Conservation (phyloP, 2,113 vertebrate species). For the Sardina pilchardus region DNA sequence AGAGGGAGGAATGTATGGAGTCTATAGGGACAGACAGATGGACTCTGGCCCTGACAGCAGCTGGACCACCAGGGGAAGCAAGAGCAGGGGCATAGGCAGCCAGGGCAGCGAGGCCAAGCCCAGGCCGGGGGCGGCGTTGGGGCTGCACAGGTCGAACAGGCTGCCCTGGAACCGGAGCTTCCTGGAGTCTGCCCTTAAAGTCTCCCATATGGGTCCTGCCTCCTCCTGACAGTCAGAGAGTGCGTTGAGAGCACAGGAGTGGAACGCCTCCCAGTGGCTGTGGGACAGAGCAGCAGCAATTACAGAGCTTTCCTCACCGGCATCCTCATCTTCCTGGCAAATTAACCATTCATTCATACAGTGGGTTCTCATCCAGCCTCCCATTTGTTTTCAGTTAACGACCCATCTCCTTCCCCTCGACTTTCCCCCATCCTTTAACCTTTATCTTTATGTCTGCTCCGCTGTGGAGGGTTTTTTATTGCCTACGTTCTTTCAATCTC, state of each 20-base stretch:
- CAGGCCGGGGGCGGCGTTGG: constrained; percentile 52
- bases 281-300: constrained; percentile 49
- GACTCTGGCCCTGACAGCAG: constrained; percentile 34
- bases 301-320: constrained; percentile 1
- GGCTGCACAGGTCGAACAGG: constrained; percentile 74
- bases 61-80: constrained; percentile 48
- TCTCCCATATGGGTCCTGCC: constrained; percentile 74
- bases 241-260: constrained; percentile 64
- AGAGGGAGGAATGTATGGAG: background rate
- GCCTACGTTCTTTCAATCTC: background rate
- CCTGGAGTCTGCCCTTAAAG: constrained; percentile 70
- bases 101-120: constrained; percentile 36
- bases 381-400: constrained; percentile 11
- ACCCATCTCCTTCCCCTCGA: constrained; percentile 20
- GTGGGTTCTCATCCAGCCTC: background rate
- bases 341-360: background rate
- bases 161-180: constrained; percentile 77
- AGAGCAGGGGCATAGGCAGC: constrained; percentile 45
- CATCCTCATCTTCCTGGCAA: background rate
- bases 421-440: constrained; percentile 53
- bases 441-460: background rate
- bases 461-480: background rate
- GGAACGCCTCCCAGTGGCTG: constrained; percentile 80
- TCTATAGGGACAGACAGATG: constrained; percentile 45
- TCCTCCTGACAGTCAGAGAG: constrained; percentile 74